These are phyloP conservation scores for Heliconius congener DNA, from an alignment of 1,140 invertebrate genomes.

Conservation along the genomic window DNA sequence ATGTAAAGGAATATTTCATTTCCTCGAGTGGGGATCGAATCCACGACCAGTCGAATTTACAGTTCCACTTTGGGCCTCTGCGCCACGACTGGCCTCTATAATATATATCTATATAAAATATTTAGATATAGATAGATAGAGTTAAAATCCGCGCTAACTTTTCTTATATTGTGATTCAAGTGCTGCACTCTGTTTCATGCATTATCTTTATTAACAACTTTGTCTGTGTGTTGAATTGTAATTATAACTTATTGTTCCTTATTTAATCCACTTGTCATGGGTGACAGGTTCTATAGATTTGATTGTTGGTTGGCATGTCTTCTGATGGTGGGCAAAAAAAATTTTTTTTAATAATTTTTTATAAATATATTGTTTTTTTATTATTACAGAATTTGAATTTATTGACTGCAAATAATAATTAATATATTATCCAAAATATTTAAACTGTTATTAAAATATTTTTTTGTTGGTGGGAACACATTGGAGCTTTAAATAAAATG, in stretches of 20 bases:
- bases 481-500: too few species aligned
- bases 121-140: not conserved
- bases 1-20: too few species aligned
- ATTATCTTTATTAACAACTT: conserved; percentile 38
- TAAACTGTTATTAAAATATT: too few species aligned
- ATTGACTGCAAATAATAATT: too few species aligned
- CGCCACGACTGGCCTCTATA: too few species aligned
- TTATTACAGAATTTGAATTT: too few species aligned
- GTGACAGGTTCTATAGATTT: conserved; percentile 31
- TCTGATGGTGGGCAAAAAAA: conserved; percentile 16
- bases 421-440: too few species aligned
- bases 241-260: conserved; percentile 36
- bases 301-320: conserved; percentile 26
- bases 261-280: conserved; percentile 35
- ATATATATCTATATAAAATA: not conserved
- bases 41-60: too few species aligned
- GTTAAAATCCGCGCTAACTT: conserved; percentile 27
- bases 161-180: conserved; percentile 31
- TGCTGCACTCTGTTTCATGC: conserved; percentile 33
- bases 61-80: too few species aligned
- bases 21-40: too few species aligned
- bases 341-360: not conserved
- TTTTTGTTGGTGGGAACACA: too few species aligned
- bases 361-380: too few species aligned
- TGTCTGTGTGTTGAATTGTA: conserved; percentile 29